phyloP scores from a whole-genome alignment of 2,113 vertebrate genomes.

The Misgurnus anguillicaudatus region DNA sequence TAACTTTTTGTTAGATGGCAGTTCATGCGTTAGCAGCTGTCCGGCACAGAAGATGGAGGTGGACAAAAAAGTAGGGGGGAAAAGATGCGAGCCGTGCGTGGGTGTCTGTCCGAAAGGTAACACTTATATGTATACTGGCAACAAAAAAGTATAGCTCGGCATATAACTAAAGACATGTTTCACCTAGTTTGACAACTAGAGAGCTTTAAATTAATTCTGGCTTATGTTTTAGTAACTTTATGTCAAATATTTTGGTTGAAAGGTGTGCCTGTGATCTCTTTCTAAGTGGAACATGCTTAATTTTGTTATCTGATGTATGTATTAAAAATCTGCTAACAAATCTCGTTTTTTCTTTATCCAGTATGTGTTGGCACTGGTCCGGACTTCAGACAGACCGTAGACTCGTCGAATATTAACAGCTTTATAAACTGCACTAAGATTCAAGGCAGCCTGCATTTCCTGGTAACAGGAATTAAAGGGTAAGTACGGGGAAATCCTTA shows the following conservation, averaged over 20 bases:
- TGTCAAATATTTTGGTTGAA: background rate
- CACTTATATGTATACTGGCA: no score
- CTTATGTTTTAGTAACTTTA: background rate
- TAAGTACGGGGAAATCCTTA: slow-evolving; percentile 60
- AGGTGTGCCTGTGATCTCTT: background rate
- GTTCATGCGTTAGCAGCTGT: slow-evolving; percentile 89
- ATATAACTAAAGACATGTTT: background rate
- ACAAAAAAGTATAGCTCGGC: no score
- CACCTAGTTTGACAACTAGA: background rate
- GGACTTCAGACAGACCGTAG: slow-evolving; percentile 79
- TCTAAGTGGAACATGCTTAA: no score
- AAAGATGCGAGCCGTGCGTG: slow-evolving; percentile 84
- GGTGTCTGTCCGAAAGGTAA: slow-evolving; percentile 91
- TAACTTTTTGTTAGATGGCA: slow-evolving; percentile 88
- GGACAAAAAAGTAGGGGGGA: slow-evolving; percentile 81
- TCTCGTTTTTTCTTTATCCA: slow-evolving; percentile 54
- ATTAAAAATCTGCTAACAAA: no score
- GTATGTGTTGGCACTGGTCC: slow-evolving; percentile 84
- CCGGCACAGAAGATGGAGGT: slow-evolving; percentile 87
- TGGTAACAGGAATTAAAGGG: slow-evolving; percentile 88
- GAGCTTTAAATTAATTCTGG: background rate
- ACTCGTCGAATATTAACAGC: slow-evolving; percentile 86
- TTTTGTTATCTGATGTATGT: background rate
- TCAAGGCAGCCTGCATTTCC: slow-evolving; percentile 88
- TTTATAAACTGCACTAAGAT: slow-evolving; percentile 96